Base-by-base conservation (phyloP, 2,888 invertebrate species). In the Eupithecia pulchellata region DNA sequence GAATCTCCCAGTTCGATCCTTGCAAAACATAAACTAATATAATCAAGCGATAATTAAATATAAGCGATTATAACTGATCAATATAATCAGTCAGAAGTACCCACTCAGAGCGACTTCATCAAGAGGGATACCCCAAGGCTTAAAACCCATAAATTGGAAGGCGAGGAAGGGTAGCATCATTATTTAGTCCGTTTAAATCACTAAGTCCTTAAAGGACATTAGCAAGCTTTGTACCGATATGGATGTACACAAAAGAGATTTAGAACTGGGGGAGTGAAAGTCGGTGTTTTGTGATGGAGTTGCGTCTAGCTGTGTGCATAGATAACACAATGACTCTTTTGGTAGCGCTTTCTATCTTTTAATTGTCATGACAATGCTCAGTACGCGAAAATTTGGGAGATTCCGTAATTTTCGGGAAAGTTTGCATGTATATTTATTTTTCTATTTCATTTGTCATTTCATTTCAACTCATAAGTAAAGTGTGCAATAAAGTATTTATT, bases 181-280 rank as follows among this genome's bases (percentile, higher is more conserved):
- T 93, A 93, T 92, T 90, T 91, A 94, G 94, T 93, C 94, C 91
- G 93, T 94, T 94, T 94, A 94, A 94, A 94, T 94, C 92, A 89
- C 94, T 93, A 93, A 94, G 94, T 93, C 93, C 94, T 93, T 93
- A 93, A 94, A 94, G 91, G 90, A 93, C 91, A 93, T 94, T 93
- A 93, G 92, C 88, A 87, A 85, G 91, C 93, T 94, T 93, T 94
- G 94, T 92, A 89, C 80, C 89, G 91, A 89, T 92, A 93, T 94
- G 93, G 89, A 84, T 82, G 86, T 86, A 91, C 91, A 94, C 93
- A 94, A 94, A 92, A 90, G 94, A 89, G 93, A 93, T 92, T 92
- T 92, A 83, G 82, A 84, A 83, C 79, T 80, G 82, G 80, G 87
- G 89, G 67, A 67, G 67, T 60, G 39, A 62, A 66, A 42, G 66